Percentiles rank a stretch among this genome's conserved stretches.
Evolutionary conservation across 2,888 invertebrate species (phyloP).

Genomic region (Erynnis tages): DNA sequence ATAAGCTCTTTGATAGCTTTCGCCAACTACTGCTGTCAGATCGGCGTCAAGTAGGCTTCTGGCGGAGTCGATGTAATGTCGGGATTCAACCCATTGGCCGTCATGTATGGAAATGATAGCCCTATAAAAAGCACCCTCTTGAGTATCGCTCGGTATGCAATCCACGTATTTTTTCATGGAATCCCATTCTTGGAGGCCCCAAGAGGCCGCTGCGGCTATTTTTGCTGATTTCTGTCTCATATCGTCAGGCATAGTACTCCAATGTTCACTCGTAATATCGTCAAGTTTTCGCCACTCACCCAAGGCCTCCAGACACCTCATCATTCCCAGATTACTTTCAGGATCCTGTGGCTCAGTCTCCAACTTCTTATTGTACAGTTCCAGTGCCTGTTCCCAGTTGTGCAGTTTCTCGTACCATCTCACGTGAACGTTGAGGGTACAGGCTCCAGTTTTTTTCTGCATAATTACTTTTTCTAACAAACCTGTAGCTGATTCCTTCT

Average conservation of each 20-base stretch:
- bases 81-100: conserved; percentile 86
- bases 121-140: conserved; percentile 97
- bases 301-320: conserved; percentile 97
- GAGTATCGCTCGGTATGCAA: conserved; percentile 94
- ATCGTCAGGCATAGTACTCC: conserved; percentile 73
- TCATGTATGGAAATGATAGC: conserved; percentile 90
- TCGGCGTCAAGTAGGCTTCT: conserved; percentile 97
- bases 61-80: conserved; percentile 93
- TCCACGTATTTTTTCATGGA: conserved; percentile 95
- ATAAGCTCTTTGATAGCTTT: conserved; percentile 97
- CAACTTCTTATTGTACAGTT: conserved; percentile 91
- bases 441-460: conserved; percentile 85
- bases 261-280: conserved; percentile 86
- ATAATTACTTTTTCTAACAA: conserved; percentile 93
- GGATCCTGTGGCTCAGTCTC: conserved; percentile 85
- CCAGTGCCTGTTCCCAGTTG: conserved; percentile 98
- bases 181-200: conserved; percentile 97
- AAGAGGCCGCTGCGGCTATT: conserved; percentile 96
- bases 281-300: conserved; percentile 98
- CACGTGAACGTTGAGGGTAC: conserved; percentile 81
- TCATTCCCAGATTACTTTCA: conserved; percentile 94
- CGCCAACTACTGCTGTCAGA: conserved; percentile 97
- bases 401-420: conserved; percentile 99
- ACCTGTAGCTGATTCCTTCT: conserved; percentile 98
- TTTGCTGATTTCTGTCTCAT: conserved; percentile 87